Evolutionary conservation across 2,888 invertebrate genomes (phyloP).

Genomic region (Drosophila multiciliata): DNA sequence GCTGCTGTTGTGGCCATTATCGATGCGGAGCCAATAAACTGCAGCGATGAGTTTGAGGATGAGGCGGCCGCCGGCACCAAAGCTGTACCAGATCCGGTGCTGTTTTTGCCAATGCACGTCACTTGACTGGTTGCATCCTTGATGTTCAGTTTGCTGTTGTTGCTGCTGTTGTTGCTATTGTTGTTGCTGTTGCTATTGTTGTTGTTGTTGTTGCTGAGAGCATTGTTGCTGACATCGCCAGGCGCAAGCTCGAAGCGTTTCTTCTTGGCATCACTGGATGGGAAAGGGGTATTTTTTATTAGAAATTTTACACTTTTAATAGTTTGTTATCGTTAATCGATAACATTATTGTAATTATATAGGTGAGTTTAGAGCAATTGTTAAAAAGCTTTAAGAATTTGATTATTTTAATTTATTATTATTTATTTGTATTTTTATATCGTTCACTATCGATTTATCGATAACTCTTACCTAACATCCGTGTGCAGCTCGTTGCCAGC

Average conservation of each 20-base stretch:
- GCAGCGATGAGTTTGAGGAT: conserved; percentile 16
- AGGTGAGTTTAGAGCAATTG: neutral
- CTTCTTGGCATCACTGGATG: conserved; percentile 84
- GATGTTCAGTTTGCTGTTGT: conserved; percentile 40
- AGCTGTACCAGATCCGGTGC: neutral
- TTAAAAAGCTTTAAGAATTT: no score
- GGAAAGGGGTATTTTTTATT: neutral
- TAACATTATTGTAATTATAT: rapidly evolving
- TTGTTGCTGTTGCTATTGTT: conserved; percentile 49
- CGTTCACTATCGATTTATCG: neutral
- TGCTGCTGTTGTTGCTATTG: conserved; percentile 51
- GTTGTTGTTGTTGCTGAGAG: conserved; percentile 58
- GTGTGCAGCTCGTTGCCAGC: conserved; percentile 80
- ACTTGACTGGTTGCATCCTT: conserved; percentile 54
- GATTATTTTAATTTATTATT: no score
- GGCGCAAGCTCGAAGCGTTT: conserved; percentile 81
- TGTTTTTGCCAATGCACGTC: conserved; percentile 28
- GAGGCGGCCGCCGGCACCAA: conserved; percentile 37
- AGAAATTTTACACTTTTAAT: neutral
- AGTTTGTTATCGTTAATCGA: neutral
- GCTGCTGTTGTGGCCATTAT: conserved; percentile 53
- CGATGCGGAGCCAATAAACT: conserved; percentile 49
- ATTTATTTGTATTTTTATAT: no score
- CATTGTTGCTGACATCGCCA: conserved; percentile 45
- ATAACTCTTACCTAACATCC: conserved; percentile 80